Percentiles rank a stretch among this genome's conserved stretches.
These are phyloP conservation scores for Catharus minimus DNA, from an alignment of 2,113 vertebrate species.

Conservation along the genomic window DNA sequence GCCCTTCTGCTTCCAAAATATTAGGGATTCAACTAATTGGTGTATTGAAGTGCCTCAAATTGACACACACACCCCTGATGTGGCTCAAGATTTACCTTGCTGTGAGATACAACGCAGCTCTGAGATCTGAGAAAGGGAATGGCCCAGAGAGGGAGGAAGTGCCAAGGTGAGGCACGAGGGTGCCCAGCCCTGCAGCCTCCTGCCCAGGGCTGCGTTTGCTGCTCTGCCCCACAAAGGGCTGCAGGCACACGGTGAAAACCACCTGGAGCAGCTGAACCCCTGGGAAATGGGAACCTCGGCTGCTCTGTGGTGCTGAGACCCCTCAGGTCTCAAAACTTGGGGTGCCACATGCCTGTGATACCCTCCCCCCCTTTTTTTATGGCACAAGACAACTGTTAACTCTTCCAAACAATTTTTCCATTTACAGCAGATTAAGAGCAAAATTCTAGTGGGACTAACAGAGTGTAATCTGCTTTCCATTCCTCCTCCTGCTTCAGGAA, in stretches of 20 bases:
- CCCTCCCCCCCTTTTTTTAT: neutral
- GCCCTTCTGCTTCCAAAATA: neutral
- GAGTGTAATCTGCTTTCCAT: conserved; percentile 48
- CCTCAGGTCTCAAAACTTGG: neutral
- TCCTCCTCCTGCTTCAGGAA: conserved; percentile 8
- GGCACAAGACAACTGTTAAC: neutral
- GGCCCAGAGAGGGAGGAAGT: neutral
- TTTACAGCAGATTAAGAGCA: conserved; percentile 50
- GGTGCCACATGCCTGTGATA: fast-evolving
- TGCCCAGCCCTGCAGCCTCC: neutral
- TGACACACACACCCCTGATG: neutral
- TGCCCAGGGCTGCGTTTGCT: neutral
- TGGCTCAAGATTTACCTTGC: neutral
- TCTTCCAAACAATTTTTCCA: conserved; percentile 11
- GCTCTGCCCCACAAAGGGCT: neutral
- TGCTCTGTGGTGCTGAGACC: fast-evolving
- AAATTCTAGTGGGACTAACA: conserved; percentile 50
- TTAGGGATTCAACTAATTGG: neutral
- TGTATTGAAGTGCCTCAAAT: neutral
- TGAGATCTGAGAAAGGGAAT: neutral
- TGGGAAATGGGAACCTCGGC: neutral
- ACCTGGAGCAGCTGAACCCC: neutral
- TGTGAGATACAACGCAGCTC: fast-evolving
- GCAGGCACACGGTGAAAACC: fast-evolving
- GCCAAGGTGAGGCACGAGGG: fast-evolving